phyloP scores from a whole-genome alignment of 2,113 vertebrate genomes.

The Nothoprocta perdicaria region DNA sequence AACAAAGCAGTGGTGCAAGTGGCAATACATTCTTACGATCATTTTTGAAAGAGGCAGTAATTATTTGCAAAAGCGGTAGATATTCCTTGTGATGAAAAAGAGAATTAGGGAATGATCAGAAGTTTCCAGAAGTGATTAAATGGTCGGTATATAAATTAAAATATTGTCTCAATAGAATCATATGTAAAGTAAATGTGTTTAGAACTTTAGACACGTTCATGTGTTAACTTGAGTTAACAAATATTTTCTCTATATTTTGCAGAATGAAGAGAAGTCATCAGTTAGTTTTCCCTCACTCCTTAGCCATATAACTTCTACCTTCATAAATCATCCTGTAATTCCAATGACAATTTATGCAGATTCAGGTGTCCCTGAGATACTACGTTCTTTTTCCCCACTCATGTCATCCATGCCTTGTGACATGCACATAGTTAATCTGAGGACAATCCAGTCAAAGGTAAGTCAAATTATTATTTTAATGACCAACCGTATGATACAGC shows the following conservation, averaged over 20 bases:
- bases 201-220: background rate
- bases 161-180: background rate
- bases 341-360: slow-evolving; percentile 77
- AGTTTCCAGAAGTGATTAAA: background rate
- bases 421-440: slow-evolving; percentile 88
- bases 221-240: background rate
- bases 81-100: background rate
- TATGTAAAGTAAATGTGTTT: background rate
- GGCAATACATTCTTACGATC: background rate
- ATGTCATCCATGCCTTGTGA: slow-evolving; percentile 88
- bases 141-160: background rate
- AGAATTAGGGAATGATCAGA: background rate
- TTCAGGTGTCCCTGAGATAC: slow-evolving; percentile 58
- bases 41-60: background rate
- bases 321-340: slow-evolving; percentile 87
- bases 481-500: background rate
- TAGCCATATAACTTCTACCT: slow-evolving; percentile 84
- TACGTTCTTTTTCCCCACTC: slow-evolving; percentile 80
- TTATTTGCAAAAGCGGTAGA: background rate
- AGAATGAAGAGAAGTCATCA: slow-evolving; percentile 79
- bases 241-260: slow-evolving; percentile 19
- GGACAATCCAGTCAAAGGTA: slow-evolving; percentile 89
- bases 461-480: background rate
- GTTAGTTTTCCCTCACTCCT: slow-evolving; percentile 88
- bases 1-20: background rate